These are phyloP conservation scores for Zelostemma sp. DNA, from an alignment of 1,140 invertebrate genomes.

Conservation along the genomic window DNA sequence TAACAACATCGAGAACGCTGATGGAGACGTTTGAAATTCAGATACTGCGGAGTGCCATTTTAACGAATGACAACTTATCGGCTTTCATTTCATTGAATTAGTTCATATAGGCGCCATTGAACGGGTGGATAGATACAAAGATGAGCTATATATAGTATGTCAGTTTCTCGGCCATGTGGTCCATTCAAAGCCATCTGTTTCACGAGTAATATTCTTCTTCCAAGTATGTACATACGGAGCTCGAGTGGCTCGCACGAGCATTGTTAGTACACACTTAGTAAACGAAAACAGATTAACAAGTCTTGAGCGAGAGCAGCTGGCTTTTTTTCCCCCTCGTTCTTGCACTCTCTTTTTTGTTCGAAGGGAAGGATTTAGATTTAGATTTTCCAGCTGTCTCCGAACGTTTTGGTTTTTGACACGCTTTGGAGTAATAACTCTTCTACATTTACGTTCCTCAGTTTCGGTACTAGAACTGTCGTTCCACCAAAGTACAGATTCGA, in stretches of 20 bases:
- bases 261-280: constrained; percentile 28
- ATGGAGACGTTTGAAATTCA: too few species aligned
- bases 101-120: background rate
- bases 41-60: background rate
- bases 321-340: too few species aligned
- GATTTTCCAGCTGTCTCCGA: too few species aligned
- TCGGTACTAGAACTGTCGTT: too few species aligned
- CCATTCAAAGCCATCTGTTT: constrained; percentile 41
- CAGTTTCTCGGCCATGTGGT: constrained; percentile 29
- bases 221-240: background rate
- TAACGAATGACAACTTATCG: constrained; percentile 3
- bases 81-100: constrained; percentile 14
- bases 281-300: background rate
- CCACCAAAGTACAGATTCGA: too few species aligned
- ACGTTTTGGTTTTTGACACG: too few species aligned
- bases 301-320: too few species aligned
- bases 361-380: too few species aligned
- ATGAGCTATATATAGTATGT: constrained; percentile 27
- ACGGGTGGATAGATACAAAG: background rate
- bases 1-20: too few species aligned
- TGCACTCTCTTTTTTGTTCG: too few species aligned
- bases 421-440: too few species aligned
- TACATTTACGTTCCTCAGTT: too few species aligned
- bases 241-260: constrained; percentile 33
- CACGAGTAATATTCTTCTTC: constrained; percentile 17